Conservation (phyloP, 2,797 vertebrate genomes). For the Paratrypauchen microcephalus region DNA sequence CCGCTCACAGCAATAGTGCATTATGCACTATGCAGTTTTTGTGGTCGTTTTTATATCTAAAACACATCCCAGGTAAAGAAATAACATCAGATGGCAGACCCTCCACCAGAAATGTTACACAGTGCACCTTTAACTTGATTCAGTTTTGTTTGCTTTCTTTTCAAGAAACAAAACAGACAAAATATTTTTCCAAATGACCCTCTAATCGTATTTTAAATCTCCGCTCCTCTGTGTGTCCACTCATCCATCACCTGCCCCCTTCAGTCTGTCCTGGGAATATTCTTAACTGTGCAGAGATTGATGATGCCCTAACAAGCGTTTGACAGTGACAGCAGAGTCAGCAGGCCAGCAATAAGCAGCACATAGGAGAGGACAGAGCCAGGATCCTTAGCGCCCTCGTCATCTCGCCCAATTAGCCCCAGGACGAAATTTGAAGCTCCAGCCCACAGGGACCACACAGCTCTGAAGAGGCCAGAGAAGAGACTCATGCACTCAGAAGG, state of each 20-base stretch:
- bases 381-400: conserved; percentile 68
- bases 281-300: conserved; percentile 79
- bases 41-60: too few relatives aligned
- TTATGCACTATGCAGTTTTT: too few relatives aligned
- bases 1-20: too few relatives aligned
- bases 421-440: conserved; percentile 71
- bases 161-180: not conserved
- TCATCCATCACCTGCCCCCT: conserved; percentile 72
- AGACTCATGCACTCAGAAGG: not conserved
- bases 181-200: conserved; percentile 17
- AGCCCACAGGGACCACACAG: conserved; percentile 58
- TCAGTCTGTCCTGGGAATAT: conserved; percentile 76
- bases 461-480: conserved; percentile 28
- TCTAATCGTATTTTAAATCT: conserved; percentile 22
- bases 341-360: conserved; percentile 80
- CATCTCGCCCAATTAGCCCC: conserved; percentile 77
- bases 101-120: too few relatives aligned
- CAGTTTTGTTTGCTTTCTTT: conserved; percentile 8
- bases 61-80: too few relatives aligned
- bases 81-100: too few relatives aligned
- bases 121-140: not conserved
- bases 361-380: conserved; percentile 61
- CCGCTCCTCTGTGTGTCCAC: conserved; percentile 24
- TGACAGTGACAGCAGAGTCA: conserved; percentile 83
- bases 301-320: conserved; percentile 82